Evolutionary conservation across 2,888 invertebrate genomes (phyloP), one percentile per base, ranked within the genome.

Genomic region (Desoria tigrina): DNA sequence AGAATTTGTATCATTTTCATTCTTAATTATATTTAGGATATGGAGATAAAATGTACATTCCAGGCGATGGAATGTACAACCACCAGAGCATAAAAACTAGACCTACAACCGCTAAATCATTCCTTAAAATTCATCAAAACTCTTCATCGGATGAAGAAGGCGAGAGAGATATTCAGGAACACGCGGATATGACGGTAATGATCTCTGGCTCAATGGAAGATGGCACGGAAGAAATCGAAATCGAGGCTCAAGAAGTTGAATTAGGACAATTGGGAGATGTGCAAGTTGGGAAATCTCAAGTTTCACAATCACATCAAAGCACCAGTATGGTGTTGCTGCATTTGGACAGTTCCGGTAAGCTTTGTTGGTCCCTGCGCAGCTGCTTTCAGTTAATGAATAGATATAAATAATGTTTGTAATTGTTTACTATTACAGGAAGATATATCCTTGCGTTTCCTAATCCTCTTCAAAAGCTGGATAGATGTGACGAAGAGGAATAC

Each of bases 21-120:
- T 39, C 39, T 11, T 39, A 39, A 39, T 39, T 39, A 9, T 45
- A 18, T 7, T 55, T 55, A 55, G 32, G 55, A 55, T 55, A 55
- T n/a, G n/a, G 21, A 32, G 26, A 28, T 9, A 26, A n/a, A 26
- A 55, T 55, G 55, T 28, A n/a, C 3, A 28, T 55, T 11, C 28
- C 55, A n/a, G 55, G 55, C 6, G 55, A 55, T 32, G 55, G 55
- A n/a, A 27, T 16, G 3, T 55, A 28, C 3, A n/a, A 4, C 28
- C 55, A 55, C n/a, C 55, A 27, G 14, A 32, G 32, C 9, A 3
- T 28, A 32, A 55, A 55, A 28, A 32, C 26, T 18, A 45, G 21
- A 45, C 3, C n/a, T n/a, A n/a, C n/a, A n/a, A n/a, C 23, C 14
- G 4, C 24, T 21, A 51, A 16, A 23, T 6, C 49, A 9, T 49